A percentile compares a stretch with the other conserved stretches of the same genome.
Evolutionary conservation across 2,888 invertebrate species (phyloP).

Genomic region (Ganaspis brasiliensis): DNA sequence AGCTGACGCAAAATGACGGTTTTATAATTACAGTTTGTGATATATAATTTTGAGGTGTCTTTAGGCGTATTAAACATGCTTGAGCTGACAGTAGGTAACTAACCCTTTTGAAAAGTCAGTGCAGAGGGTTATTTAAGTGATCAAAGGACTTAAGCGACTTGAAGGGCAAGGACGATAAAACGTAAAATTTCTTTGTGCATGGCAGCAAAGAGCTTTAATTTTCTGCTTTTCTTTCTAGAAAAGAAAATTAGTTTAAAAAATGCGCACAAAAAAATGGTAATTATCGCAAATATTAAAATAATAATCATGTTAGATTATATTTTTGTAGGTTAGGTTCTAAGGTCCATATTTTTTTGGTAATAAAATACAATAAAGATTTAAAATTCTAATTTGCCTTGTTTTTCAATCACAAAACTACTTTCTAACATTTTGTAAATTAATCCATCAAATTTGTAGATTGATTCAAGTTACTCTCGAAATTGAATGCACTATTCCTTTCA

Average conservation of each 20-base stretch:
- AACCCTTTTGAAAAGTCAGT: slow-evolving; percentile 30
- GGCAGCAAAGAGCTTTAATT: not conserved
- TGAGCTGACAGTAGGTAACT: not conserved
- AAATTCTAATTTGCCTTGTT: not conserved
- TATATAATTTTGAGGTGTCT: slow-evolving; percentile 32
- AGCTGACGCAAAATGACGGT: slow-evolving; percentile 1
- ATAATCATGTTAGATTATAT: no score
- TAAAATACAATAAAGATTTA: no score
- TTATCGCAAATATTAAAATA: no score
- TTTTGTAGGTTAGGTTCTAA: no score
- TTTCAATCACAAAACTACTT: not conserved
- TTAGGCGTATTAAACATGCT: slow-evolving; percentile 17
- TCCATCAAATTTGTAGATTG: not conserved
- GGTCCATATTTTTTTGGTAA: no score
- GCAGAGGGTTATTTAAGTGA: slow-evolving; percentile 35
- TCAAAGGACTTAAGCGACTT: slow-evolving; percentile 37
- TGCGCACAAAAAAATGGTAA: no score
- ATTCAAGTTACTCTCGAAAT: slow-evolving; percentile 6
- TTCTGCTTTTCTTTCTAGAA: not conserved
- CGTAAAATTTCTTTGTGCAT: not conserved
- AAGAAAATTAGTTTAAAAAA: not conserved
- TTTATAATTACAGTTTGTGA: slow-evolving; percentile 12
- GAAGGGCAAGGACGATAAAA: slow-evolving; percentile 24
- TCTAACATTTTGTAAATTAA: not conserved
- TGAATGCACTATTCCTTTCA: slow-evolving; percentile 8